phyloP scores from a whole-genome alignment of 2,113 vertebrate species.

The Charadrius vociferus region DNA sequence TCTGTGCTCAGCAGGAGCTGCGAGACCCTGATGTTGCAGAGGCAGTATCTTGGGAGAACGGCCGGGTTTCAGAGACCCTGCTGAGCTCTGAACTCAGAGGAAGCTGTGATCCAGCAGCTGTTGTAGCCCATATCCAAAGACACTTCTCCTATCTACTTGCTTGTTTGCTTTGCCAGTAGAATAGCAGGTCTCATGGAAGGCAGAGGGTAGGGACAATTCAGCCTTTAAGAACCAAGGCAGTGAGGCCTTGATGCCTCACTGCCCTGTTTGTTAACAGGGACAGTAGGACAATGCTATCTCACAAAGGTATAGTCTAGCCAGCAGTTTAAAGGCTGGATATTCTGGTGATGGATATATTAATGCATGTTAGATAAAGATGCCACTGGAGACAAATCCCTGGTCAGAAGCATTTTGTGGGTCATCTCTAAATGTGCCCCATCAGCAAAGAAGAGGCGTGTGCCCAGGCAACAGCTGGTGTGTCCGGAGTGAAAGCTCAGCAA shows the following conservation, averaged over 20 bases:
- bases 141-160: background rate
- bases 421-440: background rate
- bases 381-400: background rate
- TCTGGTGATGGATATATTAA: too few species aligned
- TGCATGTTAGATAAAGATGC: background rate
- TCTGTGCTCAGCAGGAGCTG: background rate
- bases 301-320: background rate
- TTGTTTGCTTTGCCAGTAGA: background rate
- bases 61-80: background rate
- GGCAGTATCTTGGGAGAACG: fast-evolving
- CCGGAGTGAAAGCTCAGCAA: background rate
- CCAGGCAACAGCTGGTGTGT: fast-evolving
- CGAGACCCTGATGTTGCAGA: background rate
- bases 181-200: background rate
- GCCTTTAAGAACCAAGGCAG: background rate
- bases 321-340: background rate
- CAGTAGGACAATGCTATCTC: fast-evolving
- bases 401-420: background rate
- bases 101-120: background rate
- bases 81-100: background rate
- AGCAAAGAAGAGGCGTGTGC: background rate
- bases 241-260: background rate
- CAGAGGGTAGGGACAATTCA: background rate
- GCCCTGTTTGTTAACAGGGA: background rate
- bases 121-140: background rate